Evolutionary conservation across 2,113 vertebrate species (phyloP).

Genomic region (Aythya baeri): DNA sequence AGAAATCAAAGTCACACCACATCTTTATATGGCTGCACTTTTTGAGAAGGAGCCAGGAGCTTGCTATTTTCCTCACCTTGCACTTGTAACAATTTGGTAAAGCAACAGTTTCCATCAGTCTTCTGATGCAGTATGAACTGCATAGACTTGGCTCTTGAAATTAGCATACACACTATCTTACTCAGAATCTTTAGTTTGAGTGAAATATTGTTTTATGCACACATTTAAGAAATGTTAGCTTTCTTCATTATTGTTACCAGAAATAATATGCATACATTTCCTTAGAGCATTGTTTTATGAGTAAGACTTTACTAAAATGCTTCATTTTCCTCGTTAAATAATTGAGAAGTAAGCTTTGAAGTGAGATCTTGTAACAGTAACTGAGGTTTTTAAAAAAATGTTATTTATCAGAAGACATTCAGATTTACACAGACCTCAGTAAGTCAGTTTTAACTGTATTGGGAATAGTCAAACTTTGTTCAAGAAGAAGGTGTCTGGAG

Average conservation of each 20-base stretch:
- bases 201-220: background rate
- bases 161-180: background rate
- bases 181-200: background rate
- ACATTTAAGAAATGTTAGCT: background rate
- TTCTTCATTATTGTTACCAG: conserved; percentile 25
- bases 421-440: conserved; percentile 8
- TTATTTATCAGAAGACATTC: conserved; percentile 22
- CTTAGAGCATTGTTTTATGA: background rate
- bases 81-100: background rate
- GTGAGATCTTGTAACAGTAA: background rate
- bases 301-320: background rate
- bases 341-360: background rate
- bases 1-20: background rate
- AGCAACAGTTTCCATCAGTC: background rate
- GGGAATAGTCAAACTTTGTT: background rate
- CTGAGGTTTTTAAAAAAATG: background rate
- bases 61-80: background rate
- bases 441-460: background rate
- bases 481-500: background rate
- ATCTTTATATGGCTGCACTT: background rate
- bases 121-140: background rate
- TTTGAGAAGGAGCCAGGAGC: background rate
- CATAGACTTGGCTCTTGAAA: background rate
- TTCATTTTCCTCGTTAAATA: background rate
- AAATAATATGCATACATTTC: background rate